Percentiles rank a stretch among this genome's conserved stretches.
These are phyloP conservation scores for human DNA, from an alignment of 2,113 vertebrate species.

Conservation along the genomic window GRCh38 chr2:16320501-16321000, in stretches of 20 bases:
- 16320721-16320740: background rate
- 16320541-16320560: no score
- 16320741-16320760: background rate
- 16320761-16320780: background rate
- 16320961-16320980: background rate
- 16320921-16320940: slow-evolving; percentile 47
- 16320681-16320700: no score
- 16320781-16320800: slow-evolving; percentile 46
- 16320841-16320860: slow-evolving; percentile 65
- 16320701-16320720: background rate
- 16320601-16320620: no score
- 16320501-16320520: no score
- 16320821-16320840: slow-evolving; percentile 60
- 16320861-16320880: slow-evolving; percentile 76
- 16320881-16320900: slow-evolving; percentile 76
- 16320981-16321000: background rate
- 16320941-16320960: slow-evolving; percentile 51
- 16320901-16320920: slow-evolving; percentile 79
- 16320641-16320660: no score
- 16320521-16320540: no score
- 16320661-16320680: no score
- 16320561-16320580: no score
- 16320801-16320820: slow-evolving; percentile 39
- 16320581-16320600: no score
- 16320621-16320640: no score